A percentile compares a stretch with the other conserved stretches of the same genome.
Conservation (phyloP, 2,888 invertebrate genomes). For the Polydrusus pterygomalis region DNA sequence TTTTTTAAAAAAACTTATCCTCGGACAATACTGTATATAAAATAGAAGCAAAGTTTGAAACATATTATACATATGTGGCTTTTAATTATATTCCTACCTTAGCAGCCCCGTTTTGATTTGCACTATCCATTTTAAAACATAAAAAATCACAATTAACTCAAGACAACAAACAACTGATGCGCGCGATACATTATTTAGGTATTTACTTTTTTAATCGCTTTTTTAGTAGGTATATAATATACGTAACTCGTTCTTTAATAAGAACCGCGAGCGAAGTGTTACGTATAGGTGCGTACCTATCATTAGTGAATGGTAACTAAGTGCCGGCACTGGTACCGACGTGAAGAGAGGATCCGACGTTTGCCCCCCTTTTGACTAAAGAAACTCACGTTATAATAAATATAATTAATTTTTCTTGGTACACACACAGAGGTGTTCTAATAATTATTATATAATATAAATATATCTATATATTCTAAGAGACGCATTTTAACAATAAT, state of each 20-base stretch:
- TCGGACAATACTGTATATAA: too few species aligned
- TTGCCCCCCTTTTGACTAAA: slow-evolving; percentile 17
- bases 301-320: slow-evolving; percentile 19
- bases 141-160: slow-evolving; percentile 33
- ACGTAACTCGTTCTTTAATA: slow-evolving; percentile 11
- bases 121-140: slow-evolving; percentile 26
- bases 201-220: background rate
- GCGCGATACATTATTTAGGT: background rate
- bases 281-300: background rate
- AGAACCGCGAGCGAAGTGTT: background rate
- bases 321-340: background rate
- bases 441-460: too few species aligned
- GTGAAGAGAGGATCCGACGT: background rate
- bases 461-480: too few species aligned
- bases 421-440: too few species aligned
- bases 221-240: too few species aligned
- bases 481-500: too few species aligned
- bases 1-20: too few species aligned
- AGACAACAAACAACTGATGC: background rate
- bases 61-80: too few species aligned
- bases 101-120: slow-evolving; percentile 22
- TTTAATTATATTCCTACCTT: slow-evolving; percentile 28
- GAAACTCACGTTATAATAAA: background rate
- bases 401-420: background rate
- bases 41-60: too few species aligned